Evolutionary conservation across 2,888 invertebrate species (phyloP).

Genomic region (Neoscelio sp.): DNA sequence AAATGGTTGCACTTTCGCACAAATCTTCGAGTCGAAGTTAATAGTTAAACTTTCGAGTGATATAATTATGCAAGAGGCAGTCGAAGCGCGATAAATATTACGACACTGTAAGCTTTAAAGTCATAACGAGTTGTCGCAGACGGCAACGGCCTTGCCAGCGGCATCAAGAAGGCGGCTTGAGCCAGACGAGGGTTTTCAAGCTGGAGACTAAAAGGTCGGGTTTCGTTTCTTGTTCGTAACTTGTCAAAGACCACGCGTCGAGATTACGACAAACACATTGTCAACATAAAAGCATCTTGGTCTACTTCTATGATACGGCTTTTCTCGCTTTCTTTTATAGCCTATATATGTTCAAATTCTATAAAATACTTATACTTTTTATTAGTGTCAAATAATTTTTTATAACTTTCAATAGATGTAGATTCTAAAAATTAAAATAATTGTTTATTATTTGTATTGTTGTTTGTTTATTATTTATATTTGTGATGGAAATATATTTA

Average conservation of each 20-base stretch:
- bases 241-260: conserved; percentile 53
- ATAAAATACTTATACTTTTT: too few relatives aligned
- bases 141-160: conserved; percentile 4
- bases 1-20: conserved; percentile 37
- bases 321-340: conserved; percentile 14
- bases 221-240: conserved; percentile 47
- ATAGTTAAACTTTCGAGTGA: conserved; percentile 69
- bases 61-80: conserved; percentile 67
- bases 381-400: too few relatives aligned
- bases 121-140: conserved; percentile 44
- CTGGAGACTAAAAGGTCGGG: conserved; percentile 44
- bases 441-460: too few relatives aligned
- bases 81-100: conserved; percentile 74
- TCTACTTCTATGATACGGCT: conserved; percentile 18
- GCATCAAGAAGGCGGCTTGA: conserved; percentile 25
- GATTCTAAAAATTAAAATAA: too few relatives aligned
- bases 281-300: conserved; percentile 42
- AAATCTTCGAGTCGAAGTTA: conserved; percentile 46
- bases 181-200: conserved; percentile 47
- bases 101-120: conserved; percentile 70
- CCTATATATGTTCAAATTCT: too few relatives aligned
- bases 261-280: conserved; percentile 41
- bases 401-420: too few relatives aligned
- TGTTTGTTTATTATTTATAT: too few relatives aligned
- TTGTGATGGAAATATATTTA: too few relatives aligned